Evolutionary conservation across 2,113 vertebrate species (phyloP).

Genomic region (Gopherus evgoodei): DNA sequence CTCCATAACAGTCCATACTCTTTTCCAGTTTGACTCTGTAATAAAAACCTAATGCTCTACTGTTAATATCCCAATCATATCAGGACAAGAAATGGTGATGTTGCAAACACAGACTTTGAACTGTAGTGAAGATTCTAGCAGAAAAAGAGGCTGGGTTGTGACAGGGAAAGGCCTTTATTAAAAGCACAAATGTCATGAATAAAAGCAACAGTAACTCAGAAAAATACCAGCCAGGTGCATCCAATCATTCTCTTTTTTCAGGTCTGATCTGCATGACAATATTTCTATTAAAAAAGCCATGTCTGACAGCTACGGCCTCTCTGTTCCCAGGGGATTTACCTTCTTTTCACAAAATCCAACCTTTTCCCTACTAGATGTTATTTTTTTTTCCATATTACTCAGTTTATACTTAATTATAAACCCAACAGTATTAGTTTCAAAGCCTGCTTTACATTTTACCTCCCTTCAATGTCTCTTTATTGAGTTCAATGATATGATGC

Average conservation of each 20-base stretch:
- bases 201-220: background rate
- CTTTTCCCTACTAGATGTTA: background rate
- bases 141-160: background rate
- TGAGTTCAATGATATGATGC: background rate
- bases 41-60: background rate
- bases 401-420: background rate
- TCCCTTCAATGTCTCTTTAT: background rate
- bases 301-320: background rate
- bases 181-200: background rate
- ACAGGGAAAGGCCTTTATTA: background rate
- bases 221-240: background rate
- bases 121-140: background rate
- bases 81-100: background rate
- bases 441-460: background rate
- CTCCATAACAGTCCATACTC: rapidly evolving
- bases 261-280: background rate
- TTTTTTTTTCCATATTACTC: background rate
- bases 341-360: background rate
- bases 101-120: background rate
- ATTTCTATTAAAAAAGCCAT: background rate
- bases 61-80: background rate
- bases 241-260: rapidly evolving
- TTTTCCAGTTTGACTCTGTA: background rate
- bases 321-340: background rate
- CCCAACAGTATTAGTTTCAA: background rate